Evolutionary conservation across 2,888 invertebrate genomes (phyloP).

Genomic region (Oxytorus armatus): DNA sequence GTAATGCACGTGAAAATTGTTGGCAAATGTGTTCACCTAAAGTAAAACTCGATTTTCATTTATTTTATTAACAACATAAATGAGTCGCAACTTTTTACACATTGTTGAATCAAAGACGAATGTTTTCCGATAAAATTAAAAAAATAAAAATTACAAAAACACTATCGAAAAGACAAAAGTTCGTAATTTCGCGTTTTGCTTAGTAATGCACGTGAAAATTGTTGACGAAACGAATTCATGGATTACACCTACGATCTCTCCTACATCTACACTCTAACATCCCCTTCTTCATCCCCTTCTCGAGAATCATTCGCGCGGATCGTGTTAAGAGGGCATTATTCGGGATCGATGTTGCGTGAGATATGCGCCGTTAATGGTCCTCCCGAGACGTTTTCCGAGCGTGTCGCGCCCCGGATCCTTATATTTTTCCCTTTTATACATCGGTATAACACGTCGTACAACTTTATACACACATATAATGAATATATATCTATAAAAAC

Average conservation of each 20-base stretch:
- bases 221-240: conserved; percentile 6
- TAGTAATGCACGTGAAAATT: too few relatives aligned
- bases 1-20: too few relatives aligned
- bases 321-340: conserved; percentile 73
- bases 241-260: not conserved
- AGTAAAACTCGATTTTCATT: too few relatives aligned
- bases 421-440: conserved; percentile 29
- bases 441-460: not conserved
- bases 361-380: conserved; percentile 66
- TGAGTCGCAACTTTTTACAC: too few relatives aligned
- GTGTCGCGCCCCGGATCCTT: conserved; percentile 27
- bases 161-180: too few relatives aligned
- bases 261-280: not conserved
- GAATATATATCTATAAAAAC: conserved; percentile 13
- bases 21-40: too few relatives aligned
- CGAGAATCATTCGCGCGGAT: conserved; percentile 68
- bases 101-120: too few relatives aligned
- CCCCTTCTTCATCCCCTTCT: conserved; percentile 28
- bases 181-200: too few relatives aligned
- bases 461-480: not conserved
- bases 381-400: conserved; percentile 53
- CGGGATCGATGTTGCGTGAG: conserved; percentile 73
- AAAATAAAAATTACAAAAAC: too few relatives aligned
- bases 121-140: too few relatives aligned
- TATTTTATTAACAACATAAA: too few relatives aligned